Evolutionary conservation across 2,797 vertebrate genomes (phyloP), one percentile per base, ranked within the genome.

Genomic region (Agapornis canus): DNA sequence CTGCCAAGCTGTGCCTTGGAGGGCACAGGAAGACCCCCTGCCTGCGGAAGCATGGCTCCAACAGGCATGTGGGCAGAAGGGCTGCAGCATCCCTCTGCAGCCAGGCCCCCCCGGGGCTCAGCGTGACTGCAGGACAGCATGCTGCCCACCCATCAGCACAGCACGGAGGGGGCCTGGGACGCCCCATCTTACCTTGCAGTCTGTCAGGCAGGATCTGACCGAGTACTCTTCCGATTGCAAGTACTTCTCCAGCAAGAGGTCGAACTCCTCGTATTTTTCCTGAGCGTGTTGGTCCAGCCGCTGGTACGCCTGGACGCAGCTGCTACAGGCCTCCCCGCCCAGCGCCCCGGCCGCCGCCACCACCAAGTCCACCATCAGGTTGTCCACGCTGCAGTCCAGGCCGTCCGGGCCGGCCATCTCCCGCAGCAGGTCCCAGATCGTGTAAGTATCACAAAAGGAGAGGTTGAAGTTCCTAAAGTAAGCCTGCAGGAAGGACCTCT

Each of bases 241-340:
- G 97, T 98, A 98, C 96, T 98, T 98, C 97, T 98, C 98, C 95
- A 98, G 97, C 97, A 98, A 96, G 97, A 98, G 95, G 94, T 98
- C 98, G 93, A 98, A 98, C 98, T 98, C 98, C 90, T 98, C 98
- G 88, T 98, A 98, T 98, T 98, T 98, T 98, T 99, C 98, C 98
- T 98, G 98, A 98, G 98, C 98, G 97, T 98, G 98, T 98, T 98
- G 98, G 97, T 98, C 98, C 96, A 98, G 98, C 96, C 98, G 97
- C 97, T 98, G 98, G 96, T 98, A 98, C 14, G 98, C 98, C 96
- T 98, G 98, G 92, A 98, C 97, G 90, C 98, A 99, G 97, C 95
- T 97, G 97, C 97, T 98, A 95, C 98, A 98, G 94, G 97, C 97
- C 95, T 98, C 98, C 87, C 98, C 98, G 77, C 96, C 98, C 96